A percentile compares a stretch with the other conserved stretches of the same genome.
These are phyloP conservation scores for Hyalella azteca DNA, from an alignment of 2,888 invertebrate species.

Conservation along the genomic window DNA sequence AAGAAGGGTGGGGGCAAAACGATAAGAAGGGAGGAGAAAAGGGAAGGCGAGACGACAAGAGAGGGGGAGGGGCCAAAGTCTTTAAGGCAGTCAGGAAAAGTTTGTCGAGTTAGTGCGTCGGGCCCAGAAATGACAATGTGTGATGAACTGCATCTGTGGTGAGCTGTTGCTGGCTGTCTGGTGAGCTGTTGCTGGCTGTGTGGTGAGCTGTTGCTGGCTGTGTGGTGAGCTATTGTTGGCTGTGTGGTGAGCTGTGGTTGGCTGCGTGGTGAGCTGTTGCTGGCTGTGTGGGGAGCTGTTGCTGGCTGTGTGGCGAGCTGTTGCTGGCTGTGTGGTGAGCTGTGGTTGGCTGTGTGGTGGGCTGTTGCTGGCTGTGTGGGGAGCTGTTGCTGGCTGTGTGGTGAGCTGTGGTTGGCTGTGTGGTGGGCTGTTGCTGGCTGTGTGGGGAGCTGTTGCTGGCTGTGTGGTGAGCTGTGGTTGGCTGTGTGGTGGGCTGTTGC, in stretches of 20 bases:
- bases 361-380: background rate
- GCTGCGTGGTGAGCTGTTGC: background rate
- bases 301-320: constrained; percentile 10
- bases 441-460: background rate
- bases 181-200: constrained; percentile 2
- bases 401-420: background rate
- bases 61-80: background rate
- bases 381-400: background rate
- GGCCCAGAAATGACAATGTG: constrained; percentile 8
- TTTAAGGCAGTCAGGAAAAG: constrained; percentile 23
- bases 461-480: background rate
- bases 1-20: background rate
- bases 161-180: constrained; percentile 19
- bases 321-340: background rate
- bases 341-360: background rate
- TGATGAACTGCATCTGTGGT: constrained; percentile 13
- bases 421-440: background rate
- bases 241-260: constrained; percentile 9
- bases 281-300: constrained; percentile 5
- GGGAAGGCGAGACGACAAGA: background rate
- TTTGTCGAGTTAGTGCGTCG: constrained; percentile 15
- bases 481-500: background rate
- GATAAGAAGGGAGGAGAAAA: background rate
- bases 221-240: background rate
- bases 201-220: constrained; percentile 13